Evolutionary conservation across 2,888 invertebrate genomes (phyloP).

Genomic region (Pseudoips prasinana): DNA sequence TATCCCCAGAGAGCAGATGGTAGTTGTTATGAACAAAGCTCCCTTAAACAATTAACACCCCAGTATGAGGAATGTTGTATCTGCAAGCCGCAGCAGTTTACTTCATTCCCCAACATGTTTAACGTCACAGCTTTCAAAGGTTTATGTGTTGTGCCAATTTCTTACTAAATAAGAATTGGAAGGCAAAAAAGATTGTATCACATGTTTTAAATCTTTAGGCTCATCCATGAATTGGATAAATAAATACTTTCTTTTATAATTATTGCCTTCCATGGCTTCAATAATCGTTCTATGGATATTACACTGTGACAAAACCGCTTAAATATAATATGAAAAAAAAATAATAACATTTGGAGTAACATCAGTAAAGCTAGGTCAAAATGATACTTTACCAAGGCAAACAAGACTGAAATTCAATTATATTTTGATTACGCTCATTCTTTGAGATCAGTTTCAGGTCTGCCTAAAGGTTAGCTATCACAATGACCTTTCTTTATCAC

Average conservation of each 20-base stretch:
- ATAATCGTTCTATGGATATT: constrained; percentile 18
- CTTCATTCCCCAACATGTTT: constrained; percentile 57
- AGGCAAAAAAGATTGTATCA: too few species aligned
- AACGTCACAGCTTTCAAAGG: constrained; percentile 56
- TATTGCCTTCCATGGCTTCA: constrained; percentile 12
- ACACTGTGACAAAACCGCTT: constrained; percentile 44
- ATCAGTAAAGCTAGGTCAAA: constrained; percentile 25
- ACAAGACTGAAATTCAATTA: constrained; percentile 32
- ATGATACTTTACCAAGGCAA: constrained; percentile 30
- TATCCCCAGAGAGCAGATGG: constrained; percentile 63
- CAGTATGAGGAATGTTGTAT: constrained; percentile 59
- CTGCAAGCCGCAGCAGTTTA: constrained; percentile 68
- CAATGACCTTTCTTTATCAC: constrained; percentile 40
- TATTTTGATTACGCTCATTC: constrained; percentile 34
- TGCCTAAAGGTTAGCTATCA: constrained; percentile 35
- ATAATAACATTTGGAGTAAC: constrained; percentile 17
- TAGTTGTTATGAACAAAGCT: constrained; percentile 46
- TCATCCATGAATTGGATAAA: too few species aligned
- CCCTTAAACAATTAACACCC: constrained; percentile 50
- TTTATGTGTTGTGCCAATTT: constrained; percentile 21
- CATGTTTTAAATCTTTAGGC: too few species aligned
- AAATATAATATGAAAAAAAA: constrained; percentile 18
- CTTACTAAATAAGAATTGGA: too few species aligned
- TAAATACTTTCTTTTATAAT: constrained; percentile 4
- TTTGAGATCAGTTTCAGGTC: constrained; percentile 17